Evolutionary conservation across 2,113 vertebrate species (phyloP).

Genomic region (Phrynosoma platyrhinos): DNA sequence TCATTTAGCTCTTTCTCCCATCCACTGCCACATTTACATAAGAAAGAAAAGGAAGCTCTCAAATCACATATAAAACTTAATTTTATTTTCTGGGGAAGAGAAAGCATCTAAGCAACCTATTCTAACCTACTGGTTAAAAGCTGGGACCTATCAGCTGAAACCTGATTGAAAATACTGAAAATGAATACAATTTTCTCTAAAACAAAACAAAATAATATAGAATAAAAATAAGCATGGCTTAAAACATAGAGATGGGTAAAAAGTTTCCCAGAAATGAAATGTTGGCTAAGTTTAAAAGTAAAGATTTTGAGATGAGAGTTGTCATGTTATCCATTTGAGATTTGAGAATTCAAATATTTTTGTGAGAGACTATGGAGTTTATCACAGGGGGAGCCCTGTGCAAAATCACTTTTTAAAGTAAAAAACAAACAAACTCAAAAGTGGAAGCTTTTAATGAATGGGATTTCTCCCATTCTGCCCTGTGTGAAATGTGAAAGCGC

Average conservation of each 20-base stretch:
- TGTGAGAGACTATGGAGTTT: too few relatives aligned
- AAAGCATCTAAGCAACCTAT: neutral
- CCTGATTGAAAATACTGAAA: slow-evolving; percentile 1
- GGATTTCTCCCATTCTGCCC: too few relatives aligned
- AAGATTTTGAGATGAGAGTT: neutral
- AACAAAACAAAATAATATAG: neutral
- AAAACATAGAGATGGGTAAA: neutral
- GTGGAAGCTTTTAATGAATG: too few relatives aligned
- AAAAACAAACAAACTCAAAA: too few relatives aligned
- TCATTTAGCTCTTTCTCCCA: neutral
- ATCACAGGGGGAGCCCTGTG: too few relatives aligned
- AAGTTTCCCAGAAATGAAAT: neutral
- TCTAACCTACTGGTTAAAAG: slow-evolving; percentile 11
- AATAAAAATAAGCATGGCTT: too few relatives aligned
- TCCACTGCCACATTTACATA: slow-evolving; percentile 17
- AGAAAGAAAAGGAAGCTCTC: slow-evolving; percentile 30
- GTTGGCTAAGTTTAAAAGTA: neutral
- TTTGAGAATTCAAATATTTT: too few relatives aligned
- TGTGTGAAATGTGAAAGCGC: too few relatives aligned
- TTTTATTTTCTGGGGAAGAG: slow-evolving; percentile 35
- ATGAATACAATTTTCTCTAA: neutral
- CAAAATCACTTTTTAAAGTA: too few relatives aligned
- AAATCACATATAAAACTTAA: neutral
- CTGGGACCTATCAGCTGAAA: neutral
- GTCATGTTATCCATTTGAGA: too few relatives aligned